Evolutionary conservation across 2,113 vertebrate species (phyloP).

Genomic region (Onychorhynchus coronatus): DNA sequence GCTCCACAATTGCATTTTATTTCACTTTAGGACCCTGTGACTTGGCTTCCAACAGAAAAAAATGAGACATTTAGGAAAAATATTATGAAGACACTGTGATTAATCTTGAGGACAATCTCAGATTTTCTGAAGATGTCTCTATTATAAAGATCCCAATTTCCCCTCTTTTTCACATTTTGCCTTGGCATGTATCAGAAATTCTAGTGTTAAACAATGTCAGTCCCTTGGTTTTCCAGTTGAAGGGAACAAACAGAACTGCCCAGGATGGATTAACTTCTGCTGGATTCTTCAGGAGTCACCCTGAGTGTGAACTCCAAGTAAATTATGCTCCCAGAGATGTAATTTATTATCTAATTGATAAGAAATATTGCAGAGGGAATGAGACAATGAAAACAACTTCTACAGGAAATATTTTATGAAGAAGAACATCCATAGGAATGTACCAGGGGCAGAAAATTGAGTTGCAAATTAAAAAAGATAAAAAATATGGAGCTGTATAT

Average conservation of each 20-base stretch:
- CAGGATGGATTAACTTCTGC: not conserved
- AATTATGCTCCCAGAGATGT: not conserved
- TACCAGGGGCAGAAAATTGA: not conserved
- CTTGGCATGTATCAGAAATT: not conserved
- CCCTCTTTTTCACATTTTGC: rapidly evolving
- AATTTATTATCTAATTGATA: conserved; percentile 24
- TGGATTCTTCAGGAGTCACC: not conserved
- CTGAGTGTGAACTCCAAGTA: not conserved
- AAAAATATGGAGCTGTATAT: not conserved
- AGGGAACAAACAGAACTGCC: not conserved
- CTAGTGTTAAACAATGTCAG: not conserved
- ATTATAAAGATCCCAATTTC: not conserved
- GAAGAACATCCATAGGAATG: not conserved
- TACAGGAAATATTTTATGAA: not conserved
- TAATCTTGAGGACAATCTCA: not conserved
- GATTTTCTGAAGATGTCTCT: not conserved
- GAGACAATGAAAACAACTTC: not conserved
- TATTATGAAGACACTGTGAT: not conserved
- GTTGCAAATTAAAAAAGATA: not conserved
- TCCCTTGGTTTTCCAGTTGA: not conserved
- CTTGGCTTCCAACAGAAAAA: not conserved
- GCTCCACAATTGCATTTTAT: not conserved
- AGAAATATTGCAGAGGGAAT: not conserved
- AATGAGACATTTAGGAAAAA: not conserved
- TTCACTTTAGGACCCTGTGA: not conserved